Base-by-base conservation (phyloP, 2,888 invertebrate genomes). In the Anoplius nigerrimus region DNA sequence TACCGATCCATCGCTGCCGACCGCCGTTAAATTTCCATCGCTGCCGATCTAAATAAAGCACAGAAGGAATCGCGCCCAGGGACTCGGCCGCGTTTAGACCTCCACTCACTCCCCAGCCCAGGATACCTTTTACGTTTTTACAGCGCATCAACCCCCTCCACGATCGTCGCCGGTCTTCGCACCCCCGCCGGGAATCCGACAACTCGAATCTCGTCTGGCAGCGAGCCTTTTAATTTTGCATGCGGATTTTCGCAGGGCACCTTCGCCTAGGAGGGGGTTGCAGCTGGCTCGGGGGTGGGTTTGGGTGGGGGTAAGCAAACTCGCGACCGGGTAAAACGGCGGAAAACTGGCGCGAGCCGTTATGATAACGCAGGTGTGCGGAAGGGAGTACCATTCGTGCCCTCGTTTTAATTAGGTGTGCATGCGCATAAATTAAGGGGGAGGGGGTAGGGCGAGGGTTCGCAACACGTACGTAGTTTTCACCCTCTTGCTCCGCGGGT, bases 331-430 rank as follows among this genome's bases (percentile, higher is more conserved):
- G 64, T 63, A 71, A 71, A 77, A 69, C 66, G 69, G 59, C 34
- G 71, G 66, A 77, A 75, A 75, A 69, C 64, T 60, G 65, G 71
- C 60, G 60, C 59, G 71, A 67, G 45, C 60, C 62, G 59, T 72
- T 76, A 71, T 64, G 72, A 67, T 75, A 76, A 69, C 67, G 51
- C 74, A 67, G 69, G 63, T 69, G 65, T 57, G 64, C 74, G 67
- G 56, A 62, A 73, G 60, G 66, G 65, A 77, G 72, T 63, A 69
- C 66, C 63, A 71, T 75, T 70, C 70, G 65, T 61, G 69, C 54
- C 65, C 65, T 55, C 68, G 69, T 76, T 76, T 78, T 78, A 78
- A 78, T 74, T 74, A 76, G 72, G 64, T 74, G 74, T 67, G 71
- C 74, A 67, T 48, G 72, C 60, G 65, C 66, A 65, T 78, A 66